A percentile compares a stretch with the other conserved stretches of the same genome.
Evolutionary conservation across 2,888 invertebrate genomes (phyloP).

Genomic region (Caenorhabditis wallacei): DNA sequence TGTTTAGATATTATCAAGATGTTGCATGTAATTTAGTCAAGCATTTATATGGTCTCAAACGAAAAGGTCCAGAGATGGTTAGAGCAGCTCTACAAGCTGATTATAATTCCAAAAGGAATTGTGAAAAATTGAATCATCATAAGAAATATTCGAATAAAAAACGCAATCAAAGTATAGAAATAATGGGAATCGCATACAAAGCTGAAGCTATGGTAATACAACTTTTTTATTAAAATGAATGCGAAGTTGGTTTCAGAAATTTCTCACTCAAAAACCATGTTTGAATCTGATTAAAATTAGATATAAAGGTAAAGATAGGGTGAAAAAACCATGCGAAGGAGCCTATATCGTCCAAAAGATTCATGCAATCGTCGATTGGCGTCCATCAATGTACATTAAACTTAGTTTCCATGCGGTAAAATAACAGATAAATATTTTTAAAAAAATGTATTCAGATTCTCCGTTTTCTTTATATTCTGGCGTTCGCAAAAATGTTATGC

Average conservation of each 20-base stretch:
- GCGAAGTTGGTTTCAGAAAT: conserved; percentile 32
- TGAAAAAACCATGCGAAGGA: not conserved
- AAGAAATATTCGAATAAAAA: conserved; percentile 20
- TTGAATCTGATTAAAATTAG: conserved; percentile 10
- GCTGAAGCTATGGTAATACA: conserved; percentile 55
- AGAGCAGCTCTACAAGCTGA: conserved; percentile 10
- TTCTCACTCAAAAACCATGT: conserved; percentile 35
- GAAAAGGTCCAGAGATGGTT: not conserved
- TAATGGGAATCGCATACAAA: conserved; percentile 48
- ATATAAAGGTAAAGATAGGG: not conserved
- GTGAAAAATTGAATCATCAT: not conserved
- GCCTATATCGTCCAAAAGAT: not conserved
- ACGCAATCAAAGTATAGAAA: conserved; percentile 27
- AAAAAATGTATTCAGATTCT: conserved; percentile 1
- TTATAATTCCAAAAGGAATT: not conserved
- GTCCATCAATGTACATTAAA: not conserved
- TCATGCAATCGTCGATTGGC: not conserved
- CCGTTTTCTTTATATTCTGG: not conserved
- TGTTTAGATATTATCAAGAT: conserved; percentile 13
- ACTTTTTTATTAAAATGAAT: too few relatives aligned
- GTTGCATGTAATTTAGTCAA: conserved; percentile 25
- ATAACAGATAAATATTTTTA: not conserved
- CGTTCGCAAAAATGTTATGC: conserved; percentile 43
- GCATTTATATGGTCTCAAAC: not conserved
- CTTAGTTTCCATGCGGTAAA: conserved; percentile 12